phyloP scores from a whole-genome alignment of 2,113 vertebrate genomes.

The Nycticebus coucang region DNA sequence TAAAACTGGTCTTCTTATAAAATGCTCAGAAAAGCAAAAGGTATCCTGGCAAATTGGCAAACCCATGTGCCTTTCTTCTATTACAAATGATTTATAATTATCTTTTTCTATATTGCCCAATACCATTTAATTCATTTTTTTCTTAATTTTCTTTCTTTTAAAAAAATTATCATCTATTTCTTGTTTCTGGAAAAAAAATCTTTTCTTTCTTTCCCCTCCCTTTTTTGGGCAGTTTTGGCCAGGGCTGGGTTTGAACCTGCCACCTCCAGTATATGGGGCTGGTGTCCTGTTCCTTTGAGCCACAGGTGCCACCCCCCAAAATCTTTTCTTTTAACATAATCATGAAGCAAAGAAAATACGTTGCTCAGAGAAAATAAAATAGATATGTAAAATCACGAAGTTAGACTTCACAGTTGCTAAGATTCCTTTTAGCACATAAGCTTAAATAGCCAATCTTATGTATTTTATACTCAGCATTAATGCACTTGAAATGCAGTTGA shows the following conservation, averaged over 20 bases:
- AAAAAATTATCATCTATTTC: constrained; percentile 1
- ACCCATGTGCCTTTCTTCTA: neutral
- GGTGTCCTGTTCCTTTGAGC: too few species aligned
- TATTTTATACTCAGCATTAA: neutral
- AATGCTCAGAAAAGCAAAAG: neutral
- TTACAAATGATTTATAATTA: constrained; percentile 22
- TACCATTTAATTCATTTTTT: neutral
- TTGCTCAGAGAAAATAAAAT: constrained; percentile 30
- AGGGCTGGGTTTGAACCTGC: too few species aligned
- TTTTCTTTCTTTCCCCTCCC: too few species aligned
- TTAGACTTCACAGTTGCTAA: neutral
- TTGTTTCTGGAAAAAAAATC: constrained; percentile 4
- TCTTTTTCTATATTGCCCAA: neutral
- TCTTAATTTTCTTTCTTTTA: neutral
- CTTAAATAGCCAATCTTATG: constrained; percentile 4
- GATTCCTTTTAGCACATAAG: constrained; percentile 35
- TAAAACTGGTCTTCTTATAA: neutral
- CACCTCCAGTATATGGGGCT: too few species aligned
- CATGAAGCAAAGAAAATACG: neutral
- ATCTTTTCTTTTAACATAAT: constrained; percentile 21
- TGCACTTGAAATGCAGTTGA: constrained; percentile 21
- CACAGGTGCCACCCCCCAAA: too few species aligned
- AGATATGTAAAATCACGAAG: constrained; percentile 30
- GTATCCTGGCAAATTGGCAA: neutral
- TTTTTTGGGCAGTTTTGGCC: too few species aligned